Percentiles rank a stretch among this genome's conserved stretches.
Conservation (phyloP, 2,113 vertebrate genomes). For the Mirounga angustirostris region DNA sequence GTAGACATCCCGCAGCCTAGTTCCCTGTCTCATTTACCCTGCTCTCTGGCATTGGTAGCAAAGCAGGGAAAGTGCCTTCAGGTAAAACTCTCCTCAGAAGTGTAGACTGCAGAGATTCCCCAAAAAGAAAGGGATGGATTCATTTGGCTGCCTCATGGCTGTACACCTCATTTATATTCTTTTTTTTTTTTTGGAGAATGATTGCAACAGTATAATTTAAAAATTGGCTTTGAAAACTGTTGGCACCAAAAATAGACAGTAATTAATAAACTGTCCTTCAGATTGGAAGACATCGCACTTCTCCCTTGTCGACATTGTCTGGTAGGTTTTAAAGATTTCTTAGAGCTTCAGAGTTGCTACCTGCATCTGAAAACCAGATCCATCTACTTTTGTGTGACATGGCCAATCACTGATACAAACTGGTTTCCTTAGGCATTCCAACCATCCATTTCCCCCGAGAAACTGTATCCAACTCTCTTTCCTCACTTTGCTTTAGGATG, state of each 20-base stretch:
- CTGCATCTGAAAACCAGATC: neutral
- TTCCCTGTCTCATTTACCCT: neutral
- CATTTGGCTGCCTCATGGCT: neutral
- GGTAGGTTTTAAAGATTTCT: neutral
- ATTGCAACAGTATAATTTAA: neutral
- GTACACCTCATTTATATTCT: neutral
- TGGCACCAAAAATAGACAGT: neutral
- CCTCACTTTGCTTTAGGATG: neutral
- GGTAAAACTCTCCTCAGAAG: neutral
- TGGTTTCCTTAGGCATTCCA: neutral
- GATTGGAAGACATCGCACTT: neutral
- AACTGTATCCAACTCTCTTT: neutral
- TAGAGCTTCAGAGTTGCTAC: neutral
- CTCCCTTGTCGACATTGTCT: neutral
- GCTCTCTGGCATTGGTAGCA: neutral
- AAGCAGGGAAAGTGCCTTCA: neutral
- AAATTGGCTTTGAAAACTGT: constrained; percentile 11
- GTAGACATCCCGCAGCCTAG: too few relatives aligned
- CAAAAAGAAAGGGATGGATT: neutral
- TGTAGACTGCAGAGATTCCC: neutral
- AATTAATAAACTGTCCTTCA: neutral
- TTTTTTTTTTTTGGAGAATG: constrained; percentile 31
- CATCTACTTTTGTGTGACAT: neutral
- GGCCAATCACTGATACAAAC: neutral
- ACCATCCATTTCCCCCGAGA: neutral